Percentiles rank a stretch among this genome's conserved stretches.
Conservation (phyloP, 64 coral and sea anemone species). For the Exaiptasia diaphana region DNA sequence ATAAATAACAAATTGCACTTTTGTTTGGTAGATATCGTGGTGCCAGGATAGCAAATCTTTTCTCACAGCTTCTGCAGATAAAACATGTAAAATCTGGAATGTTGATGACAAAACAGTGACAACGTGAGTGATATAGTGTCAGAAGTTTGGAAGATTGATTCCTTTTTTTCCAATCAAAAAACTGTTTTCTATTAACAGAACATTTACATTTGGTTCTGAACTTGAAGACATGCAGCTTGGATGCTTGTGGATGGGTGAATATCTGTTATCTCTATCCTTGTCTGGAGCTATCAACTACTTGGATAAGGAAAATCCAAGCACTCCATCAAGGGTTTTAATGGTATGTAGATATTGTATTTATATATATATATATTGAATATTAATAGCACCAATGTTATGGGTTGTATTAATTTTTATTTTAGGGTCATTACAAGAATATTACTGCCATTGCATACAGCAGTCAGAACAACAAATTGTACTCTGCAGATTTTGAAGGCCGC, state of each 20-base stretch:
- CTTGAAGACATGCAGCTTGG: slow-evolving; percentile 82
- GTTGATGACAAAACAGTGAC: slow-evolving; percentile 34
- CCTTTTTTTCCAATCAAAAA: not conserved
- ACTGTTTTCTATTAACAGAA: slow-evolving; percentile 47
- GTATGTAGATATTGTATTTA: slow-evolving; percentile 10
- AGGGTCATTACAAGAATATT: slow-evolving; percentile 90
- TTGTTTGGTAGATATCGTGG: slow-evolving; percentile 65
- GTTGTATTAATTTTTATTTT: not conserved
- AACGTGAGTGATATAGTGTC: slow-evolving; percentile 40
- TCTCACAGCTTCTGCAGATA: slow-evolving; percentile 89
- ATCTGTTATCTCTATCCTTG: slow-evolving; percentile 73
- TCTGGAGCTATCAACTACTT: slow-evolving; percentile 89
- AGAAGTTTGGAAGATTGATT: too few species aligned
- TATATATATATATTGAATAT: not conserved
- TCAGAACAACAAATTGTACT: slow-evolving; percentile 71
- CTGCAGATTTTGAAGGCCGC: slow-evolving; percentile 75
- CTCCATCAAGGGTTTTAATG: slow-evolving; percentile 67
- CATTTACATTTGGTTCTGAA: slow-evolving; percentile 74
- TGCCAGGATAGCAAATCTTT: slow-evolving; percentile 67
- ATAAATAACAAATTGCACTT: not conserved
- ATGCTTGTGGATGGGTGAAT: slow-evolving; percentile 82
- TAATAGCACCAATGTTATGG: not conserved
- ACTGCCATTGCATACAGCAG: slow-evolving; percentile 53
- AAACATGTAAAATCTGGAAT: slow-evolving; percentile 94
- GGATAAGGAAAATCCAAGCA: slow-evolving; percentile 79